Conservation (phyloP, 1,140 invertebrate species). For the Heliconius eleuchia region DNA sequence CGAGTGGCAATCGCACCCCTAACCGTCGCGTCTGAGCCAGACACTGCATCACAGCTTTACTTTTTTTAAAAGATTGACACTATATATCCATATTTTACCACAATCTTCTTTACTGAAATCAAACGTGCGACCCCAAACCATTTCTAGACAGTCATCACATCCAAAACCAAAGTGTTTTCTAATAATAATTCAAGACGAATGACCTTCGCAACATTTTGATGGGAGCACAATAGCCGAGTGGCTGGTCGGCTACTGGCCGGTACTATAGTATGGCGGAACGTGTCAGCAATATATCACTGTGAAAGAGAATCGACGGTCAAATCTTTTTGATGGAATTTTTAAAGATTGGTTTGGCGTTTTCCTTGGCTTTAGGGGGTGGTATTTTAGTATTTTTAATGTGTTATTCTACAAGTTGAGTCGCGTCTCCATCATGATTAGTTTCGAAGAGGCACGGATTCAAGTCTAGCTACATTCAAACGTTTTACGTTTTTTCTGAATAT, state of each 20-base stretch:
- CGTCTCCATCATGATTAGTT: too few relatives aligned
- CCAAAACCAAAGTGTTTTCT: background rate
- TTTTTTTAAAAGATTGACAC: too few relatives aligned
- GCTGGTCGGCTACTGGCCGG: background rate
- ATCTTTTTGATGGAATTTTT: conserved; percentile 5
- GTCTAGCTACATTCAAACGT: too few relatives aligned
- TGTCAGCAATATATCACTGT: conserved; percentile 4
- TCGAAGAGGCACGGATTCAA: too few relatives aligned
- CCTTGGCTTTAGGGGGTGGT: background rate
- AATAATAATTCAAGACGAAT: conserved; percentile 10
- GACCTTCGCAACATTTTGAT: conserved; percentile 12
- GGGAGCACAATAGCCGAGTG: background rate
- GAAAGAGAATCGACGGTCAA: background rate
- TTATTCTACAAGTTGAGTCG: too few relatives aligned
- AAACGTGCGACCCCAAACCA: background rate
- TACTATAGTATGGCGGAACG: background rate
- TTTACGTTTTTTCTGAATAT: too few relatives aligned
- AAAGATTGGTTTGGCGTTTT: background rate
- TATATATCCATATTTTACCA: background rate
- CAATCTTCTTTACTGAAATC: background rate
- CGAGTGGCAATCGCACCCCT: too few relatives aligned
- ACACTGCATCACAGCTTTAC: too few relatives aligned
- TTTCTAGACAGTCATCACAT: background rate
- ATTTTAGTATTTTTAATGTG: background rate
- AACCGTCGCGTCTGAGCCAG: too few relatives aligned